These are phyloP conservation scores for Garra rufa DNA, from an alignment of 2,113 vertebrate species.

Conservation along the genomic window DNA sequence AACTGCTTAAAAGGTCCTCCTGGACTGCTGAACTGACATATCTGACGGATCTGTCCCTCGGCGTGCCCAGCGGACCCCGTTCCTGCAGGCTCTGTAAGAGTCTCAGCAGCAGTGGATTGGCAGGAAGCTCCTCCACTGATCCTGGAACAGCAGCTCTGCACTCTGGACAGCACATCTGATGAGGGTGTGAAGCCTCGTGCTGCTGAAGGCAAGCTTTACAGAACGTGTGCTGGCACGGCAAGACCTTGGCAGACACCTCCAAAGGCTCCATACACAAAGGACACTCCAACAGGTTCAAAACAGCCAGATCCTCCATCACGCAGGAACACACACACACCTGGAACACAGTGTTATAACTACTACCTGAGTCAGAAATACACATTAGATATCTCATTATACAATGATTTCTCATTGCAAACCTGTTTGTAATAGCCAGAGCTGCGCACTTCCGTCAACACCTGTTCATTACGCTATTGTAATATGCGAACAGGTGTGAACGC, in stretches of 20 bases:
- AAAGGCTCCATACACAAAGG: conserved; percentile 88
- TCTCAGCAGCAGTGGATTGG: conserved; percentile 85
- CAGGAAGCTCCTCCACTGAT: conserved; percentile 86
- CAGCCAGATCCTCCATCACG: conserved; percentile 83
- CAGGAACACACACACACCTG: conserved; percentile 46
- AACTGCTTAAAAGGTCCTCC: conserved; percentile 62
- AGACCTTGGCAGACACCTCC: conserved; percentile 86
- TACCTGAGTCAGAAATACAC: not conserved
- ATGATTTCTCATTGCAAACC: not conserved
- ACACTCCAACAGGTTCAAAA: conserved; percentile 87
- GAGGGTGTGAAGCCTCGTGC: conserved; percentile 76
- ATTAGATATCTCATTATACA: not conserved
- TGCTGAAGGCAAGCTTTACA: conserved; percentile 88
- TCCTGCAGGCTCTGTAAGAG: conserved; percentile 82
- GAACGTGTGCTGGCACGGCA: conserved; percentile 97
- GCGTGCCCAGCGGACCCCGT: conserved; percentile 51
- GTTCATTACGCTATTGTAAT: not conserved
- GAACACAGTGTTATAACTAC: not conserved
- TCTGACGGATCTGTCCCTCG: conserved; percentile 68
- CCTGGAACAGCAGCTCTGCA: conserved; percentile 81
- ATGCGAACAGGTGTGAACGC: not conserved
- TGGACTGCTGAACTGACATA: conserved; percentile 68
- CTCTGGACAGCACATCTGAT: conserved; percentile 88
- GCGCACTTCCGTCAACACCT: conserved; percentile 11
- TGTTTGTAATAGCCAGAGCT: not conserved